A percentile compares a stretch with the other conserved stretches of the same genome.
Conservation (phyloP, 2,888 invertebrate genomes). For the Athetis lepigone region DNA sequence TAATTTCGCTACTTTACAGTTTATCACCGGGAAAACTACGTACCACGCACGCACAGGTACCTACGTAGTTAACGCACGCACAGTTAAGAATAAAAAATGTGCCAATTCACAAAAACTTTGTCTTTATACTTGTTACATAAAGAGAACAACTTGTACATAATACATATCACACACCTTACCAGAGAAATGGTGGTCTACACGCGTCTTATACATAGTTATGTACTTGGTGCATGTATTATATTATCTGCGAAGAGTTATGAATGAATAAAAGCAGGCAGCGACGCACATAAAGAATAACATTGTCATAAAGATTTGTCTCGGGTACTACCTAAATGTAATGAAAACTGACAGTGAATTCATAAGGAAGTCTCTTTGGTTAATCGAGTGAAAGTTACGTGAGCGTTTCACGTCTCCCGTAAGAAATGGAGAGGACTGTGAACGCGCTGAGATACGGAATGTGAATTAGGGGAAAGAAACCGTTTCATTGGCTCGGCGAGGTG, state of each 20-base stretch:
- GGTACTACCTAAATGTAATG: slow-evolving; percentile 73
- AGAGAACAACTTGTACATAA: slow-evolving; percentile 57
- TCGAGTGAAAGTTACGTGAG: slow-evolving; percentile 87
- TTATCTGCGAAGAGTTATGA: slow-evolving; percentile 69
- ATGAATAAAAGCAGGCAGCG: slow-evolving; percentile 66
- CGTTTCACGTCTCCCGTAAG: slow-evolving; percentile 82
- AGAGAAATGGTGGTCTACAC: slow-evolving; percentile 31
- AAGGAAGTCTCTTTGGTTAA: slow-evolving; percentile 82
- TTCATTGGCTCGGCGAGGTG: slow-evolving; percentile 75
- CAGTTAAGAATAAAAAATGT: slow-evolving; percentile 70
- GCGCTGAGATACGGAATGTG: slow-evolving; percentile 82
- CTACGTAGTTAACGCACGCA: slow-evolving; percentile 70
- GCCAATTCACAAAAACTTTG: slow-evolving; percentile 71
- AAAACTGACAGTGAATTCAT: slow-evolving; percentile 81
- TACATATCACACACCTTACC: slow-evolving; percentile 51
- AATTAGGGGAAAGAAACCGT: slow-evolving; percentile 82
- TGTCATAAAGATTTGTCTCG: slow-evolving; percentile 76
- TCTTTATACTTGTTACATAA: slow-evolving; percentile 64
- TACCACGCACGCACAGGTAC: slow-evolving; percentile 71
- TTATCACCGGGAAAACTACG: slow-evolving; percentile 68
- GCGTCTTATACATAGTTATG: slow-evolving; percentile 38
- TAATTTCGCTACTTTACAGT: slow-evolving; percentile 57
- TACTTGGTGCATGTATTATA: slow-evolving; percentile 55
- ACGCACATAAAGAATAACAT: slow-evolving; percentile 72
- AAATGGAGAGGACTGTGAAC: slow-evolving; percentile 81